These are phyloP conservation scores for Chymomyza fuscimana DNA, from an alignment of 2,888 invertebrate species.

Conservation along the genomic window DNA sequence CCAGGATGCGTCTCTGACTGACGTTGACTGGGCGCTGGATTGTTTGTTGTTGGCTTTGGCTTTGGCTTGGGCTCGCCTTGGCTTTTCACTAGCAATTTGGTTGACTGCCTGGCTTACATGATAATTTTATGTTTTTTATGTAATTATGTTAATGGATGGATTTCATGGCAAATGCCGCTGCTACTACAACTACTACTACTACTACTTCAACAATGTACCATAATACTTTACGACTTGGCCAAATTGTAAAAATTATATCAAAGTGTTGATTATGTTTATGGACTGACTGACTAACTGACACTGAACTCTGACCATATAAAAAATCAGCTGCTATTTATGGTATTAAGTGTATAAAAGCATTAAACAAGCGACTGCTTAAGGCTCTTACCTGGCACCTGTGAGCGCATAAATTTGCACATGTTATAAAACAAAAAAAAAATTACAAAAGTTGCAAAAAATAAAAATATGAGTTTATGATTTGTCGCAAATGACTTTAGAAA, in stretches of 20 bases:
- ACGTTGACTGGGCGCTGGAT: neutral
- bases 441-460: slow-evolving; percentile 28
- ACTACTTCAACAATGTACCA: neutral
- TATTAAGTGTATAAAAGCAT: slow-evolving; percentile 18
- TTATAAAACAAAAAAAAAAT: slow-evolving; percentile 12
- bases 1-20: neutral
- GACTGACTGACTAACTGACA: neutral
- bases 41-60: neutral
- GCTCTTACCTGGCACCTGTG: slow-evolving; percentile 53
- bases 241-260: slow-evolving; percentile 64
- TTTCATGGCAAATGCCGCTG: slow-evolving; percentile 33
- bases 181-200: neutral
- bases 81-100: neutral
- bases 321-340: slow-evolving; percentile 22
- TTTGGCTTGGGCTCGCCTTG: neutral
- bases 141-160: slow-evolving; percentile 67
- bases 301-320: neutral
- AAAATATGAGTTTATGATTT: slow-evolving; percentile 62
- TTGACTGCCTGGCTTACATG: slow-evolving; percentile 45
- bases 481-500: slow-evolving; percentile 69
- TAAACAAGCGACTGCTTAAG: neutral
- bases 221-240: slow-evolving; percentile 45
- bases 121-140: slow-evolving; percentile 62
- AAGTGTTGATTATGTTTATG: slow-evolving; percentile 67
- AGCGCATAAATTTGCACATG: slow-evolving; percentile 57